Conservation (phyloP, 2,888 invertebrate genomes). For the Mesoligia furuncula region DNA sequence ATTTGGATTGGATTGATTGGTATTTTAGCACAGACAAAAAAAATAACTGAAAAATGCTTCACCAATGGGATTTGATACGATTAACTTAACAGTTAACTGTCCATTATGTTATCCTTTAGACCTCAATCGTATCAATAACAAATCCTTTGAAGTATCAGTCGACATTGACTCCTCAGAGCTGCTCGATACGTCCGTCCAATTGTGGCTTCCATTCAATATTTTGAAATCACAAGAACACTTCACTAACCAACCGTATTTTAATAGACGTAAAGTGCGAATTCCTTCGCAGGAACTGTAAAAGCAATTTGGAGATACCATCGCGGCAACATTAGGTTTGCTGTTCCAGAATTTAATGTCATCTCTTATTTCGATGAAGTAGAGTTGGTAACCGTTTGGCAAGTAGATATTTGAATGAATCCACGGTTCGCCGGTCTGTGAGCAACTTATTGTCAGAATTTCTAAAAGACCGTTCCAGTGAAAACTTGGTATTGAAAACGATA, state of each 20-base stretch:
- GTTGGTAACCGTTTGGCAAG: conserved; percentile 26
- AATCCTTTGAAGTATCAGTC: conserved; percentile 57
- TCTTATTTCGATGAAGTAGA: conserved; percentile 36
- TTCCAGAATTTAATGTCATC: background rate
- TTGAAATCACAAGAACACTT: conserved; percentile 9
- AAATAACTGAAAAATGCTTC: too few species aligned
- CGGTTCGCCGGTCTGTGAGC: conserved; percentile 34
- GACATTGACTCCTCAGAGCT: conserved; percentile 39
- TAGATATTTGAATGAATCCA: conserved; percentile 1
- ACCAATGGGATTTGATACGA: too few species aligned
- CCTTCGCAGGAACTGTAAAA: conserved; percentile 39
- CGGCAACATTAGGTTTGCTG: conserved; percentile 32
- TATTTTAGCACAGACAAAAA: too few species aligned
- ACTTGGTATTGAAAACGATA: conserved; percentile 66
- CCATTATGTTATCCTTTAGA: too few species aligned
- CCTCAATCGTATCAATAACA: conserved; percentile 55
- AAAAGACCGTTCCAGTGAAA: conserved; percentile 61
- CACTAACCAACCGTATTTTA: conserved; percentile 33
- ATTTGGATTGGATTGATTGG: too few species aligned
- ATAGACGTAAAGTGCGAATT: conserved; percentile 51
- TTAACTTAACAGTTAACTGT: too few species aligned
- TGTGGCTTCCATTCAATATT: conserved; percentile 57
- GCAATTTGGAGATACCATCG: conserved; percentile 58
- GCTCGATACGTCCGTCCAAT: conserved; percentile 59
- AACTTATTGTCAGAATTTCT: conserved; percentile 63